These are phyloP conservation scores for Hormaphis cornu DNA, from an alignment of 1,140 invertebrate species.

Conservation along the genomic window DNA sequence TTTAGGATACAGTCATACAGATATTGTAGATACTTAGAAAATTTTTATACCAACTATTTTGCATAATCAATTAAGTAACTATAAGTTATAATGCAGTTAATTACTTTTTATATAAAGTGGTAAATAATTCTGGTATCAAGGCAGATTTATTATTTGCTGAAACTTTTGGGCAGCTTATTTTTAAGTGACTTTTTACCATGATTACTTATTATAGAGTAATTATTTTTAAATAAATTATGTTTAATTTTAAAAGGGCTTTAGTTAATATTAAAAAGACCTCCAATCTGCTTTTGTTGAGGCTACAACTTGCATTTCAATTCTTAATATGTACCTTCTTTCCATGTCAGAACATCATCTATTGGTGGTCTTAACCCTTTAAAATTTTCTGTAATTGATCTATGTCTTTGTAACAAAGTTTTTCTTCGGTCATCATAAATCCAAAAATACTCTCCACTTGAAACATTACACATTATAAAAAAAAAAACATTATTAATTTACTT, in stretches of 20 bases:
- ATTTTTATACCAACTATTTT: too few relatives aligned
- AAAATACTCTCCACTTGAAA: constrained; percentile 49
- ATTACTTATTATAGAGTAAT: too few relatives aligned
- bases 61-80: not conserved
- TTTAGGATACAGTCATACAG: too few relatives aligned
- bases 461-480: not conserved
- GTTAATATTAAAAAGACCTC: not conserved
- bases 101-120: too few relatives aligned
- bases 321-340: constrained; percentile 48
- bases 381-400: constrained; percentile 55
- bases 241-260: not conserved
- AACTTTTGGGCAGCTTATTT: too few relatives aligned
- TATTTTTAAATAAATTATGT: not conserved
- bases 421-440: constrained; percentile 58
- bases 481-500: too few relatives aligned
- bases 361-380: constrained; percentile 56
- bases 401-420: constrained; percentile 51
- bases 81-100: not conserved
- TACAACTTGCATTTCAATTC: not conserved
- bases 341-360: constrained; percentile 55
- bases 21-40: too few relatives aligned
- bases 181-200: too few relatives aligned
- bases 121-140: too few relatives aligned
- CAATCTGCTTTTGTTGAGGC: not conserved
- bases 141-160: too few relatives aligned